Evolutionary conservation across 2,888 invertebrate species (phyloP), one percentile per base, ranked within the genome.

Genomic region (Seladonia tumulorum): DNA sequence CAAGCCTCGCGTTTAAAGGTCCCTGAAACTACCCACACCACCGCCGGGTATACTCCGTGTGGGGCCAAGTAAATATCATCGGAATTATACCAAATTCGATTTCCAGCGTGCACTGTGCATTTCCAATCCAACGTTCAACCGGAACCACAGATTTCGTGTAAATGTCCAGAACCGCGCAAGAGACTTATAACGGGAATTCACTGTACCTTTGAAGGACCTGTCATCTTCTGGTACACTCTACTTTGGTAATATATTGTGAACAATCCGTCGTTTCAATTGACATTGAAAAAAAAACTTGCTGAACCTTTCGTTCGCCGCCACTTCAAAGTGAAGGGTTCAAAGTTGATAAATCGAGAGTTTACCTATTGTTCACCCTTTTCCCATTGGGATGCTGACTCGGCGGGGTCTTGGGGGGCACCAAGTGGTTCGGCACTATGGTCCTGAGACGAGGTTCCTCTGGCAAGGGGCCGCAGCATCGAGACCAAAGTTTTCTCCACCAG

Each of bases 381-480:
- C 97, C 97, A 94, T 98, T 98, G 0, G 98, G 98, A 94, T 98
- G 98, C 89, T 97, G 97, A 91, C 97, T 97, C 72, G 96, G 96
- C 16, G 98, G 97, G 10, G 97, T 97, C 95, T 97, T 97, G 42
- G 97, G 97, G 78, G 98, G 97, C 94, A 98, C 97, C 87, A 97
- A 96, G 94, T 98, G 98, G 95, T 98, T 98, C 87, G 98, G 98
- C 93, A 98, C 97, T 83, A 98, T 97, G 83, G 96, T 96, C 76
- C 97, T 96, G 93, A 97, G 96, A 80, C 97, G 96, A 88, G 97
- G 97, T 92, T 97, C 97, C 86, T 97, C 97, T 75, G 96, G 95
- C 53, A 97, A 96, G 73, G 97, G 96, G 86, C 94, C 94, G 77
- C 94, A 94, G 80, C 92, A 94, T 71, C 93, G 89, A 8, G 94